Conservation (phyloP, 2,113 vertebrate genomes). For the Rhinoderma darwinii region DNA sequence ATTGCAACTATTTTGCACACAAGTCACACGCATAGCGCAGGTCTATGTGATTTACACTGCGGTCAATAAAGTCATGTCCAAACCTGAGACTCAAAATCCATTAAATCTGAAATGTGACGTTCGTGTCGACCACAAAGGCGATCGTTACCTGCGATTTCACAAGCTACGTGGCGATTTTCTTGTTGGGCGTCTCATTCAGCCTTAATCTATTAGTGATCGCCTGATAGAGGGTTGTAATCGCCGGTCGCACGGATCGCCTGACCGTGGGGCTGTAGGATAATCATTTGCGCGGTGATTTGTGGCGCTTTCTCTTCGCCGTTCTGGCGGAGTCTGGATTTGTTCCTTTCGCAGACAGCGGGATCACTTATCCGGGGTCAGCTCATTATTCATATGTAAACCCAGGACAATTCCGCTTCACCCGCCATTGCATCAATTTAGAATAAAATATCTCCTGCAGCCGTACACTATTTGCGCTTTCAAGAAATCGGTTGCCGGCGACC, state of each 20-base stretch:
- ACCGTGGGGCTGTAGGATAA: not conserved
- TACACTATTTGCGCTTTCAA: not conserved
- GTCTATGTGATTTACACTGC: no score
- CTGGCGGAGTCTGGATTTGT: not conserved
- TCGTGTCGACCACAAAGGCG: no score
- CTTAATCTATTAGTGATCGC: not conserved
- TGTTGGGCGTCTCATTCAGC: no score
- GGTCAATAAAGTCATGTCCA: no score
- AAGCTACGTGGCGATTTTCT: no score
- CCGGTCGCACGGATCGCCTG: not conserved
- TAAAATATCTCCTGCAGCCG: not conserved
- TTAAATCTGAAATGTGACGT: no score
- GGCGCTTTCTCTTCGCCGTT: no score
- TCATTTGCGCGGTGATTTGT: not conserved
- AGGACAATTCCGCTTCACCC: slow-evolving; percentile 17
- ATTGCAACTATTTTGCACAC: no score
- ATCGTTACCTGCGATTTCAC: no score
- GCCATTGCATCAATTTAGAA: slow-evolving; percentile 34
- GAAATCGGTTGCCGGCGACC: slow-evolving; percentile 2
- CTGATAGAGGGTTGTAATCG: not conserved
- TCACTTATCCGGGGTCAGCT: slow-evolving; percentile 25
- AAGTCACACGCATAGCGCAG: no score
- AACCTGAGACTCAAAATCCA: no score
- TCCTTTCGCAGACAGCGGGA: slow-evolving; percentile 2
- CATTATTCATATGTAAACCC: slow-evolving; percentile 34